phyloP scores from a whole-genome alignment of 2,888 invertebrate genomes.

The Tineola bisselliella region DNA sequence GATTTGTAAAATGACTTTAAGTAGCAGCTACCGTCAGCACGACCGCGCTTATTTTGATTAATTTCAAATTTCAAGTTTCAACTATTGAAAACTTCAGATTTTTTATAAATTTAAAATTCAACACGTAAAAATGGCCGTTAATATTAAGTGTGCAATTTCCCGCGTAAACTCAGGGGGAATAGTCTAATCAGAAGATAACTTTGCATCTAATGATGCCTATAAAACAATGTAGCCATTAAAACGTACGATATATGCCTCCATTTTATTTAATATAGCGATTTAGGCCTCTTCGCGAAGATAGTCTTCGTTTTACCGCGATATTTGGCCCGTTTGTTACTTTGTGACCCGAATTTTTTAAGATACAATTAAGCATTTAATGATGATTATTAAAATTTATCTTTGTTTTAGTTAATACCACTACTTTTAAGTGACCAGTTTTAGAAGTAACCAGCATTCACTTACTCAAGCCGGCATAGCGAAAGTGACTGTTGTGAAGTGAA shows the following conservation, averaged over 20 bases:
- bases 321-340: neutral
- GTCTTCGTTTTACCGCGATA: neutral
- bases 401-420: too few species aligned
- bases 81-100: too few species aligned
- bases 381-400: too few species aligned
- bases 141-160: neutral
- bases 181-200: constrained; percentile 11
- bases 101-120: neutral
- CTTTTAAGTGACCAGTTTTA: too few species aligned
- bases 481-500: too few species aligned
- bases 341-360: neutral
- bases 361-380: too few species aligned
- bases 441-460: too few species aligned
- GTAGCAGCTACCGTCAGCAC: too few species aligned
- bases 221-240: constrained; percentile 52
- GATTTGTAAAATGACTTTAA: too few species aligned
- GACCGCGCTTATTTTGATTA: too few species aligned
- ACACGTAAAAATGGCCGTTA: neutral
- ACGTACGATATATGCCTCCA: constrained; percentile 16
- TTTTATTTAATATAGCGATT: constrained; percentile 11
- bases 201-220: constrained; percentile 45
- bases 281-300: neutral
- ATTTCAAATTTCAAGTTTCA: too few species aligned
- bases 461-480: too few species aligned
- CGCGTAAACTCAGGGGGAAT: neutral